These are phyloP conservation scores for Phylloscopus whistleri DNA, from an alignment of 2,113 vertebrate species.

Conservation along the genomic window DNA sequence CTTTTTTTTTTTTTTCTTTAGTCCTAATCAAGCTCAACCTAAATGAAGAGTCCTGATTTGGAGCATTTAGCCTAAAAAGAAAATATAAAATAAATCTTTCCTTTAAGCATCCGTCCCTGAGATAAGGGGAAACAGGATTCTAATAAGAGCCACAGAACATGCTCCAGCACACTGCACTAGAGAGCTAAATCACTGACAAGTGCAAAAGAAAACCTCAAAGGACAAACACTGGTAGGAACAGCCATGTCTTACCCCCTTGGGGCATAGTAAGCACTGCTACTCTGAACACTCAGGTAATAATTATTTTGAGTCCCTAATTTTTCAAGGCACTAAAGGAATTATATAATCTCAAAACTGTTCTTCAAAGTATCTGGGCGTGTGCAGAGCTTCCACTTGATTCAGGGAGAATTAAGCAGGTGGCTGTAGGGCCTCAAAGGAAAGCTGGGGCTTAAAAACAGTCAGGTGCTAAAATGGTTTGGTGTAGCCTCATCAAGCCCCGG, in stretches of 20 bases:
- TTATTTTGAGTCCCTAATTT: background rate
- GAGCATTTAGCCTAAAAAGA: background rate
- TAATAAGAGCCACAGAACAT: background rate
- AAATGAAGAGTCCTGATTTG: background rate
- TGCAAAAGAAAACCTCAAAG: background rate
- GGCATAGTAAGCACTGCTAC: background rate
- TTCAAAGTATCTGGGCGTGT: background rate
- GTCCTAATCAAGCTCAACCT: background rate
- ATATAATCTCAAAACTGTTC: background rate
- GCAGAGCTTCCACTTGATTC: background rate
- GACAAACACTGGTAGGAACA: background rate
- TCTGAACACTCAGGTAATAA: background rate
- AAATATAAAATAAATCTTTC: background rate
- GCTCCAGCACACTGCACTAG: background rate
- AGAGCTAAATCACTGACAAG: background rate
- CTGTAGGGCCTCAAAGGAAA: fast-evolving
- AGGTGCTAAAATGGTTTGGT: background rate
- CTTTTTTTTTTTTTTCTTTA: background rate
- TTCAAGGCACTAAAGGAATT: background rate
- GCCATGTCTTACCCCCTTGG: background rate
- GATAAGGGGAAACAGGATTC: background rate
- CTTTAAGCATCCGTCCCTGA: background rate
- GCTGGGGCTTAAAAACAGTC: background rate
- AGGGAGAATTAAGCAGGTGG: background rate
- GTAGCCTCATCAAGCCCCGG: background rate